A percentile compares a stretch with the other conserved stretches of the same genome.
phyloP scores from a whole-genome alignment of 1,140 invertebrate species.

The Drosophila lowei region DNA sequence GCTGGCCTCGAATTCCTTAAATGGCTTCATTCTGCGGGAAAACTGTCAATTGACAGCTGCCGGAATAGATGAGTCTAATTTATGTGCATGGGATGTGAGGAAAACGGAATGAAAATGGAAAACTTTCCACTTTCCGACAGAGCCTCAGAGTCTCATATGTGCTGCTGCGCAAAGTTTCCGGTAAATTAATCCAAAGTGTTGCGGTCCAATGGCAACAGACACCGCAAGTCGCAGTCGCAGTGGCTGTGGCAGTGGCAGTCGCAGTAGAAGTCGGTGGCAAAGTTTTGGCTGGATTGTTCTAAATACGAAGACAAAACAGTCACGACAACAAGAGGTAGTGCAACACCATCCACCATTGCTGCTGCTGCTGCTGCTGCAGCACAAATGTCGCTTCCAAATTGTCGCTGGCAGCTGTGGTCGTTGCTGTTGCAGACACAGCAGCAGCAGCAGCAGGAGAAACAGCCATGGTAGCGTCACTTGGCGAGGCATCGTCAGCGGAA shows the following conservation, averaged over 20 bases:
- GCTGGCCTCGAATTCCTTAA: slow-evolving; percentile 47
- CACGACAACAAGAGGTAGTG: slow-evolving; percentile 20
- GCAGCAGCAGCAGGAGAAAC: background rate
- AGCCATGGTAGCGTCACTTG: slow-evolving; percentile 8
- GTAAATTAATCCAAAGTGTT: slow-evolving; percentile 76
- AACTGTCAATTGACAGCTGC: slow-evolving; percentile 71
- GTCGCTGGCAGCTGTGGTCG: slow-evolving; percentile 60
- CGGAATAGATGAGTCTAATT: slow-evolving; percentile 53
- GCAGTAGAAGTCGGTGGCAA: slow-evolving; percentile 49
- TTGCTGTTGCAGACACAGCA: slow-evolving; percentile 22
- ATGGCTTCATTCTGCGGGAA: slow-evolving; percentile 71
- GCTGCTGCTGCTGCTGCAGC: slow-evolving; percentile 19
- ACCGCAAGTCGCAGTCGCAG: slow-evolving; percentile 8
- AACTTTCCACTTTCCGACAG: slow-evolving; percentile 49
- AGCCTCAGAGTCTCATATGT: slow-evolving; percentile 10
- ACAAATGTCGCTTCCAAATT: slow-evolving; percentile 50
- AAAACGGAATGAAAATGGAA: slow-evolving; percentile 51
- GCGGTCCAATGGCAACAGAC: slow-evolving; percentile 43
- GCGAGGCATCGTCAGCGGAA: slow-evolving; percentile 54
- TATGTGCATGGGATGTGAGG: slow-evolving; percentile 44
- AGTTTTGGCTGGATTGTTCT: slow-evolving; percentile 50
- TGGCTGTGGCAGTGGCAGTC: too few species aligned
- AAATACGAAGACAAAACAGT: slow-evolving; percentile 61
- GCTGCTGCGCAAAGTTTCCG: slow-evolving; percentile 56
- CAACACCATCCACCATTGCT: background rate